Evolutionary conservation across 2,113 vertebrate species (phyloP).

Genomic region (Benitochromis conjunctus): DNA sequence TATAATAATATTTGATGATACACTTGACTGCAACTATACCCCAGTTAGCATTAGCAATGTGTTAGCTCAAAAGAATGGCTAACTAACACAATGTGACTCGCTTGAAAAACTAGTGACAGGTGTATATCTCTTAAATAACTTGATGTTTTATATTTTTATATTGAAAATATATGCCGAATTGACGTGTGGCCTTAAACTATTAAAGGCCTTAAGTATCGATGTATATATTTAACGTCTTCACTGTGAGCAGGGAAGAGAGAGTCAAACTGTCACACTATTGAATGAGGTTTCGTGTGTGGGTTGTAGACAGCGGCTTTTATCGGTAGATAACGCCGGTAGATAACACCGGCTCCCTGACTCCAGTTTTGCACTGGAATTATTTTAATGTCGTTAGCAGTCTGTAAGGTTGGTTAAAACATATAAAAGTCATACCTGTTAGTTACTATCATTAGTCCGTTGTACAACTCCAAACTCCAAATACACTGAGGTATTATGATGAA

Average conservation of each 20-base stretch:
- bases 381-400: neutral
- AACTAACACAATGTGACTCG: neutral
- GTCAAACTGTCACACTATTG: neutral
- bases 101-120: neutral
- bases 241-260: rapidly evolving
- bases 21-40: neutral
- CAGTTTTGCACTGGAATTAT: neutral
- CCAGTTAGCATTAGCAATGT: slow-evolving; percentile 47
- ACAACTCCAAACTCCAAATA: neutral
- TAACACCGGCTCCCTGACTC: neutral
- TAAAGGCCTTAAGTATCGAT: rapidly evolving
- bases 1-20: neutral
- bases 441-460: neutral
- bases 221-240: rapidly evolving
- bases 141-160: rapidly evolving
- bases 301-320: neutral
- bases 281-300: neutral
- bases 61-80: slow-evolving; percentile 21
- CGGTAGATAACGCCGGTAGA: neutral
- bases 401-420: neutral
- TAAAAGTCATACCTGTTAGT: neutral
- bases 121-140: neutral
- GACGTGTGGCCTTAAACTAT: rapidly evolving
- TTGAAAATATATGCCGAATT: neutral
- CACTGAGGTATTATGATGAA: neutral